phyloP scores from a whole-genome alignment of 2,888 invertebrate species.

The Drosophila maculinotata region DNA sequence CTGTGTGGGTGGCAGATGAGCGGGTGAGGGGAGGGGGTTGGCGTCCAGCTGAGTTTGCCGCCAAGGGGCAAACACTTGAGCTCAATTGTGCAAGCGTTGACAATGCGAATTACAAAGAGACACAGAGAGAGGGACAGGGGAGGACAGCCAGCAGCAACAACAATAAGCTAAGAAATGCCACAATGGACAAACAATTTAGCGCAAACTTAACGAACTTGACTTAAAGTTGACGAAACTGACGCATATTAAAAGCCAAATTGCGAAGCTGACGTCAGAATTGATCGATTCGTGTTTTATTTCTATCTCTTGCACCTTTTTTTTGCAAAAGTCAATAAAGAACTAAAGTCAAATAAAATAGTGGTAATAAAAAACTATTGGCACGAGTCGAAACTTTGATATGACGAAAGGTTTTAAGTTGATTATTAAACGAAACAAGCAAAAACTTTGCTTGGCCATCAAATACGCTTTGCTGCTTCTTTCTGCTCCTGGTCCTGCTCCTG shows the following conservation, averaged over 20 bases:
- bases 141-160: slow-evolving; percentile 2
- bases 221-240: slow-evolving; percentile 21
- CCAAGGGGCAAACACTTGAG: slow-evolving; percentile 64
- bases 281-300: slow-evolving; percentile 30
- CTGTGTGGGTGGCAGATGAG: neutral
- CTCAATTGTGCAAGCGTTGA: slow-evolving; percentile 75
- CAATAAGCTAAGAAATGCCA: slow-evolving; percentile 23
- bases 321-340: slow-evolving; percentile 31
- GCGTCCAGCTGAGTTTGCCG: neutral
- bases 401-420: slow-evolving; percentile 29
- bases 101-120: slow-evolving; percentile 59
- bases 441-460: slow-evolving; percentile 31
- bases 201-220: slow-evolving; percentile 36
- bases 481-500: too few relatives aligned
- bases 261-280: slow-evolving; percentile 36
- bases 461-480: neutral
- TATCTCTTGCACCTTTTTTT: slow-evolving; percentile 27
- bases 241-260: slow-evolving; percentile 23
- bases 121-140: slow-evolving; percentile 1
- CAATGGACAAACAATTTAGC: slow-evolving; percentile 44
- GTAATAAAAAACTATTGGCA: slow-evolving; percentile 38
- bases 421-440: slow-evolving; percentile 1
- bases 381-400: slow-evolving; percentile 24
- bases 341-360: slow-evolving; percentile 41
- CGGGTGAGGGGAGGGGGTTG: neutral